Base-by-base conservation (phyloP, 2,888 invertebrate species). In the Hyposoter dolosus region DNA sequence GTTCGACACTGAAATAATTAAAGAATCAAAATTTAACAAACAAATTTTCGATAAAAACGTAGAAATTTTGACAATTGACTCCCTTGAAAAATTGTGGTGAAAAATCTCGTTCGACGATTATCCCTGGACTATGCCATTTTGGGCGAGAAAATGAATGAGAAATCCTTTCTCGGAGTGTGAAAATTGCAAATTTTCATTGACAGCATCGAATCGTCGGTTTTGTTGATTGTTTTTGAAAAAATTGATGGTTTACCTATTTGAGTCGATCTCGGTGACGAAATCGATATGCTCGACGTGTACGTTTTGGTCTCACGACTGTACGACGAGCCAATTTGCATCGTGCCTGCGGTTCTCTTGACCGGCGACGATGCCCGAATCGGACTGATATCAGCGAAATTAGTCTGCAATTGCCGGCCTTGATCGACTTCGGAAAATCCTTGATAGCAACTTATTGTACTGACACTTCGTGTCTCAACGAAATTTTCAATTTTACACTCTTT, bases 351-450 rank as follows among this genome's bases (percentile, higher is more conserved):
- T 23, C 87, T 82, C 43, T 84, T 87, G 0, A 69, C 32, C 65
- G 88, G 87, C 7, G 89, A 85, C 56, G 77, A 85, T 10, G 87
- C 75, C 76, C 91, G 89, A n/a, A 93, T 92, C 0, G 94, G 93
- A 82, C 93, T 93, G 19, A 92, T 86, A 32, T 93, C 91, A 17
- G 91, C 84, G 68, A 92, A 92, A 43, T 88, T 85, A 7, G 90
- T 65, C 50, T 90, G 90, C 65, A 91, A 76, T 40, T 89, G 85
- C 12, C 91, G 80, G 7, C 91, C 93, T 76, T 91, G 91, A 79
- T 94, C 94, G 9, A 93, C 93, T 79, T 93, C 94, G 19, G 92
- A 92, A 81, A 91, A 93, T 10, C 92, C 93, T 65, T 93, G 92
- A 60, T 89, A 90, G 56, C 90, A 88, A 47, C 87, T 87, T 17